Base-by-base conservation (phyloP, 2,888 invertebrate genomes). In the Platycheirus albimanus region DNA sequence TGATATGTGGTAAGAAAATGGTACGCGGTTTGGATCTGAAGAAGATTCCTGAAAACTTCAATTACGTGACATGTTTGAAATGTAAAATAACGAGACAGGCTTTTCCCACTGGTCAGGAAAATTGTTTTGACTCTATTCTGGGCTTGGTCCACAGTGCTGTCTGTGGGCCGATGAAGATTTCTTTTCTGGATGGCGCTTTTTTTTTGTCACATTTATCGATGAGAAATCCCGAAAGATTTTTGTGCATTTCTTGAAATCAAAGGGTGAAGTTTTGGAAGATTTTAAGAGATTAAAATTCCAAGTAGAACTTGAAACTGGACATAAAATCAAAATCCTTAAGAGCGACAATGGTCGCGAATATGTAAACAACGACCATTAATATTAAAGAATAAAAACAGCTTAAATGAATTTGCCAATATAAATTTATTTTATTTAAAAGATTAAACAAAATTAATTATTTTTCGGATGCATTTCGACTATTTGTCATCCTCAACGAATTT, bases 131-230 rank as follows among this genome's bases (percentile, higher is more conserved):
- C n/a, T 19, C 36, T 36, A 19, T 64, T n/a, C 20, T 47, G 2
- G 77, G 77, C 17, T 47, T 80, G 3, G 67, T 85, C 13, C 83
- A 85, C 28, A 79, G 78, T 10, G 76, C 85, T 38, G 77, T 86
- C 0, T 76, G 72, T 38, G 85, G 85, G 11, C 81, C 85, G 10
- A 71, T 85, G 63, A 41, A 43, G 20, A 43, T 45, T 36, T 15
- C 38, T 15, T 84, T 79, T 17, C 41, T 51, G 38, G 84, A 77
- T 19, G 63, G 66, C 30, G 20, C 75, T 5, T 41, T 47, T 85
- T 79, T 49, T 81, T 84, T 28, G 72, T 84, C 8, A 84, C 85
- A 15, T 85, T 86, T 33, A 84, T 86, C 20, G 86, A 85, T 45
- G 84, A 45, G 47, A 38, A 75, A 85, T 85, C 56, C 75, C 36